Evolutionary conservation across 2,888 invertebrate species (phyloP), one percentile per base, ranked within the genome.

Genomic region (Geotrupes spiniger): DNA sequence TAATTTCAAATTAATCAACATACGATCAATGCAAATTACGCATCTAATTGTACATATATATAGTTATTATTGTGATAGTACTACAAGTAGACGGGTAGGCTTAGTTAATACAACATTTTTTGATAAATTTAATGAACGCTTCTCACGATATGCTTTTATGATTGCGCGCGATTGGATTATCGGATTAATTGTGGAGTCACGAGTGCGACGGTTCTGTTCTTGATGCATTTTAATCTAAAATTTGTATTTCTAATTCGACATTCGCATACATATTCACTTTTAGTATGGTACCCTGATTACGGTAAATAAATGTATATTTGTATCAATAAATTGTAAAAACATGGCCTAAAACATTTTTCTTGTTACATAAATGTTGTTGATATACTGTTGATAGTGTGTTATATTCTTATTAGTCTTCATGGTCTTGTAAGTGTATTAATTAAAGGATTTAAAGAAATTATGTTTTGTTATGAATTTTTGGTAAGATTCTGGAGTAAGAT

Each of bases 301-400:
- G 15, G 40, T 40, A 21, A 36, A n/a, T 43, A 25, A 14, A 43
- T 36, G 15, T 43, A 6, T 11, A 27, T 12, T 33, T 36, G 36
- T 46, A 38, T 45, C 43, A 42, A 48, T 46, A 51, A 52, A 55
- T 62, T 61, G 58, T 62, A 58, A 57, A 53, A 63, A 44, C 29
- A 64, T 58, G 64, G 66, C 64, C 66, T 64, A 64, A 60, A 45
- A 49, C 52, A 56, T 52, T 51, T 54, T 63, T 62, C 61, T 66
- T 63, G 61, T 59, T 62, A 65, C 51, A 50, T 66, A 63, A 66
- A 64, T 66, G 67, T 68, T 69, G 65, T 67, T 68, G 63, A 66
- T 59, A 61, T 60, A 56, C 49, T 60, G 55, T 56, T 64, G 65
- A 61, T 58, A 64, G 61, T 63, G 60, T 64, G 63, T 68, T 64